Conservation (phyloP, 92 coral and sea anemone species). For the Galaxea fascicularis region DNA sequence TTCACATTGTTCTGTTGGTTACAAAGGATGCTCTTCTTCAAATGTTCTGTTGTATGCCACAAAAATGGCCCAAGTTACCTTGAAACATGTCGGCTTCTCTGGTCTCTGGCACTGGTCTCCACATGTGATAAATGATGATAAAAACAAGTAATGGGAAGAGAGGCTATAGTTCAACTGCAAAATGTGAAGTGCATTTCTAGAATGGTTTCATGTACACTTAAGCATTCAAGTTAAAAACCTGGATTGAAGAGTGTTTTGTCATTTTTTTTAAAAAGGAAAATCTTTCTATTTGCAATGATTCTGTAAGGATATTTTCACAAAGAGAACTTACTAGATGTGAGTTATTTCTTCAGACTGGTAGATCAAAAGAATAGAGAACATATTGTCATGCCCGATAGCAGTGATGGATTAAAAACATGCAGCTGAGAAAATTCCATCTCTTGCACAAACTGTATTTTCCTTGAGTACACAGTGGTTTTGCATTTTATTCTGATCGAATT, state of each 20-base stretch:
- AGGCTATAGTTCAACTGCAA: background rate
- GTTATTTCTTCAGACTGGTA: constrained; percentile 22
- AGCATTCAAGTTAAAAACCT: background rate
- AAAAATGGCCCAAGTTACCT: background rate
- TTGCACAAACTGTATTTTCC: constrained; percentile 11
- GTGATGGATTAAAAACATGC: constrained; percentile 58
- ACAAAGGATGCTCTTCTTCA: background rate
- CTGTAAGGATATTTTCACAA: constrained; percentile 8
- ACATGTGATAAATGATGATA: background rate
- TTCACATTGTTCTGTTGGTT: background rate
- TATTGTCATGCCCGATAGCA: constrained; percentile 21
- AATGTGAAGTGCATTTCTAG: background rate
- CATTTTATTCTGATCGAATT: background rate
- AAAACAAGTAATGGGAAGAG: constrained; percentile 11
- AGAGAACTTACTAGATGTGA: background rate
- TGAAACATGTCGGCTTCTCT: background rate
- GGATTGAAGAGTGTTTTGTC: background rate
- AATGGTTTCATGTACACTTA: background rate
- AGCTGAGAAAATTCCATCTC: constrained; percentile 10
- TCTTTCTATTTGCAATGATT: background rate
- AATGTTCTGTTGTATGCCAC: background rate
- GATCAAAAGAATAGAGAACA: constrained; percentile 14
- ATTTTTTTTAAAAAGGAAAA: background rate
- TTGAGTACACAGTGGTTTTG: background rate
- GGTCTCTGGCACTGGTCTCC: background rate